A percentile compares a stretch with the other conserved stretches of the same genome.
These are phyloP conservation scores for Eumeta japonica DNA, from an alignment of 1,140 invertebrate genomes.

Conservation along the genomic window DNA sequence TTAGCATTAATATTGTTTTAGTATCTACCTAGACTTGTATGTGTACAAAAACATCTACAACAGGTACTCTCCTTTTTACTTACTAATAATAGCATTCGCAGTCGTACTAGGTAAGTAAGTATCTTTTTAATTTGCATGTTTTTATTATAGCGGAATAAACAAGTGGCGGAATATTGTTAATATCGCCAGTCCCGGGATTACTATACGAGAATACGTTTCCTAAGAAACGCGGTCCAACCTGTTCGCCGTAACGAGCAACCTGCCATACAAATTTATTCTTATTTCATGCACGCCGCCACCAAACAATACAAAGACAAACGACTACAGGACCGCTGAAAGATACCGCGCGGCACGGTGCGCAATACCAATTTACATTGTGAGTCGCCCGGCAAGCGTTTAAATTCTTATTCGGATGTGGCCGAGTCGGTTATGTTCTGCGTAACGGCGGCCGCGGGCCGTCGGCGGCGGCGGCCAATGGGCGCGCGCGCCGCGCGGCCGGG, in stretches of 20 bases:
- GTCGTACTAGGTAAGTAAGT: too few relatives aligned
- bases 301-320: conserved; percentile 24
- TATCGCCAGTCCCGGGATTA: too few relatives aligned
- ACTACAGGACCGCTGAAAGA: conserved; percentile 29
- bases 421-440: conserved; percentile 51
- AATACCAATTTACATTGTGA: conserved; percentile 53
- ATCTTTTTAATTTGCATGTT: too few relatives aligned
- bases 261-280: conserved; percentile 20
- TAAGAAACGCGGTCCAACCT: too few relatives aligned
- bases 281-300: conserved; percentile 16
- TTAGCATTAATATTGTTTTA: too few relatives aligned
- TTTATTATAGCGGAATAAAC: too few relatives aligned
- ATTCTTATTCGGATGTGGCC: conserved; percentile 51
- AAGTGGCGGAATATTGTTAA: too few relatives aligned
- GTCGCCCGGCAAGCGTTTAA: conserved; percentile 48
- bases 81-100: too few relatives aligned
- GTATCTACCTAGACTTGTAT: too few relatives aligned
- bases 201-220: too few relatives aligned
- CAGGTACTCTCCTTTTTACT: too few relatives aligned
- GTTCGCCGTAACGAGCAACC: conserved; percentile 1
- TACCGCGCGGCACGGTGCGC: conserved; percentile 33
- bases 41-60: too few relatives aligned
- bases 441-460: conserved; percentile 54
- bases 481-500: conserved; percentile 28
- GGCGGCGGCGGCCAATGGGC: conserved; percentile 50